Evolutionary conservation across 1,140 invertebrate species (phyloP).

Genomic region (Vanessa tameamea): DNA sequence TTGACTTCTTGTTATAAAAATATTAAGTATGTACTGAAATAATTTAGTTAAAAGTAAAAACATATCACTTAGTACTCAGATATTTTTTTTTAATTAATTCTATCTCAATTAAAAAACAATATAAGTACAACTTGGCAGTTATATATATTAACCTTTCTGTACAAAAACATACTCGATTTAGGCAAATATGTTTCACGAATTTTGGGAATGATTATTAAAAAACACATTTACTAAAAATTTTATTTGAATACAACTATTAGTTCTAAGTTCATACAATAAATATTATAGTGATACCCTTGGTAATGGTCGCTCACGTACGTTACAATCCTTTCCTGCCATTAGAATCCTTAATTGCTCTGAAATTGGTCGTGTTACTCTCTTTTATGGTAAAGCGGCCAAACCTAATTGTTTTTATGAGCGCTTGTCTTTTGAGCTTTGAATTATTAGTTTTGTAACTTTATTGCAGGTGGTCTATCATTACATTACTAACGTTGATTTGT

Average conservation of each 20-base stretch:
- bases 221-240: neutral
- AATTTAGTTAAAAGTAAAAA: no score
- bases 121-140: no score
- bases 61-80: no score
- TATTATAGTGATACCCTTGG: slow-evolving; percentile 45
- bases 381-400: slow-evolving; percentile 76
- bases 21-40: no score
- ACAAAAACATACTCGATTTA: no score
- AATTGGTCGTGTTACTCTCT: slow-evolving; percentile 74
- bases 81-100: no score
- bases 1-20: neutral
- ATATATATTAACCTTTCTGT: no score
- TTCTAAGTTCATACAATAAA: slow-evolving; percentile 52
- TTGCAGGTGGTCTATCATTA: slow-evolving; percentile 41
- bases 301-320: slow-evolving; percentile 58
- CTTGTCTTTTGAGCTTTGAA: slow-evolving; percentile 67
- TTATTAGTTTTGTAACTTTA: slow-evolving; percentile 70
- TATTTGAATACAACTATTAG: slow-evolving; percentile 15
- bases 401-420: slow-evolving; percentile 78
- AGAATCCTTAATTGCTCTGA: slow-evolving; percentile 75
- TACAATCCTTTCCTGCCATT: slow-evolving; percentile 74
- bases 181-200: no score
- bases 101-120: no score
- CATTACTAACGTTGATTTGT: slow-evolving; percentile 57
- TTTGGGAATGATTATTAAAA: neutral